These are phyloP conservation scores for Lissocephala sabroskyi DNA, from an alignment of 2,888 invertebrate species.

Conservation along the genomic window DNA sequence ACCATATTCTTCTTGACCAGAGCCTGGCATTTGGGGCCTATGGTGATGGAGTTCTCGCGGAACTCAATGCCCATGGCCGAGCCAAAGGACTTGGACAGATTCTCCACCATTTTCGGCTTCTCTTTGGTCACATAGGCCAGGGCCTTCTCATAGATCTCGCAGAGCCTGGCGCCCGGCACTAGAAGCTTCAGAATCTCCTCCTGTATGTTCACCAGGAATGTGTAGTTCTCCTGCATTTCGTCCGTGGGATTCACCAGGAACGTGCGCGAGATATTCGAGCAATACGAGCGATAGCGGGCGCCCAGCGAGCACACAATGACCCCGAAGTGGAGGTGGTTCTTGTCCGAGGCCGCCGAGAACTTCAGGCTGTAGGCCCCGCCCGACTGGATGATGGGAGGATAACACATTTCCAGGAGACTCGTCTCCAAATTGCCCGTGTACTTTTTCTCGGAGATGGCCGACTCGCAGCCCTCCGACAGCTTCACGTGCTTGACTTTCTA, in stretches of 20 bases:
- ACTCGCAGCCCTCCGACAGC: constrained; percentile 94
- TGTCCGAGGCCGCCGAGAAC: constrained; percentile 96
- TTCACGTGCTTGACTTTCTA: constrained; percentile 97
- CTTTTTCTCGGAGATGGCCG: constrained; percentile 95
- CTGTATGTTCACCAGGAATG: constrained; percentile 89
- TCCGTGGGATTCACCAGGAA: constrained; percentile 94
- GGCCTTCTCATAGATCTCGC: constrained; percentile 89
- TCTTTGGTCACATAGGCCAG: constrained; percentile 88
- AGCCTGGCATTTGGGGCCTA: constrained; percentile 90
- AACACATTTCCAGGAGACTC: constrained; percentile 95
- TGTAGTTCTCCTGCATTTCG: constrained; percentile 88
- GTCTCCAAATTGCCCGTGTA: constrained; percentile 93
- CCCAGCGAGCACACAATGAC: constrained; percentile 96
- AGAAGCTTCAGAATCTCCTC: constrained; percentile 91
- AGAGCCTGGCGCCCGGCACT: constrained; percentile 86
- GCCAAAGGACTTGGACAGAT: constrained; percentile 95
- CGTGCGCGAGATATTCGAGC: constrained; percentile 97
- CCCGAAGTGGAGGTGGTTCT: constrained; percentile 95
- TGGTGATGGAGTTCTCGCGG: constrained; percentile 92
- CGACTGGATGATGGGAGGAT: constrained; percentile 98
- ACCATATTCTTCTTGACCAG: constrained; percentile 94
- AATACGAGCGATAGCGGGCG: constrained; percentile 96
- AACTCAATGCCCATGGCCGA: constrained; percentile 99
- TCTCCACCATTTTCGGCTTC: constrained; percentile 87
- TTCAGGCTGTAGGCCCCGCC: constrained; percentile 98